A percentile compares a stretch with the other conserved stretches of the same genome.
Evolutionary conservation across 2,888 invertebrate genomes (phyloP).

Genomic region (Nycteola revayana): DNA sequence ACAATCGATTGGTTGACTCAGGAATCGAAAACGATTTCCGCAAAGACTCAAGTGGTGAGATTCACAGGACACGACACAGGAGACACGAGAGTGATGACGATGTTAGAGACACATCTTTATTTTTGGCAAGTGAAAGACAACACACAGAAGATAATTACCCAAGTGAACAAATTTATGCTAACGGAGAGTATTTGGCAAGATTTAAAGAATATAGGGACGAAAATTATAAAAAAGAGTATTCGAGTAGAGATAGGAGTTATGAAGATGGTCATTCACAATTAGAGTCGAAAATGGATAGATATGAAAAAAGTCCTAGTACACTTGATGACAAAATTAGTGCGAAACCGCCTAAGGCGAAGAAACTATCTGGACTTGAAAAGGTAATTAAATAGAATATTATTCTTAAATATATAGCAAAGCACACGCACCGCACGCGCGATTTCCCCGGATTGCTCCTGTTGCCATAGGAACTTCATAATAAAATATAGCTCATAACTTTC

Average conservation of each 20-base stretch:
- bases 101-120: conserved; percentile 84
- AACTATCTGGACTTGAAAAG: conserved; percentile 87
- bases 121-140: conserved; percentile 87
- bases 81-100: conserved; percentile 86
- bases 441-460: too few relatives aligned
- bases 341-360: conserved; percentile 84
- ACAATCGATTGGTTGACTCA: conserved; percentile 87
- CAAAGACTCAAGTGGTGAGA: conserved; percentile 85
- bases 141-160: conserved; percentile 86
- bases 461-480: too few relatives aligned
- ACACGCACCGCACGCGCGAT: too few relatives aligned
- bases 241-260: conserved; percentile 77
- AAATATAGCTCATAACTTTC: too few relatives aligned
- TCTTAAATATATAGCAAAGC: too few relatives aligned
- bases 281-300: conserved; percentile 84
- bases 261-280: conserved; percentile 87
- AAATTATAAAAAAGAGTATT: conserved; percentile 60
- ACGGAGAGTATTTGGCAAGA: conserved; percentile 64
- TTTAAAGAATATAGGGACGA: conserved; percentile 61
- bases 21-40: conserved; percentile 92
- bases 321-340: conserved; percentile 78
- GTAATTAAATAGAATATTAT: too few relatives aligned
- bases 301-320: conserved; percentile 73
- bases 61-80: conserved; percentile 55
- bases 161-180: conserved; percentile 72